phyloP scores from a whole-genome alignment of 2,888 invertebrate genomes.

The Nephrotoma appendiculata region DNA sequence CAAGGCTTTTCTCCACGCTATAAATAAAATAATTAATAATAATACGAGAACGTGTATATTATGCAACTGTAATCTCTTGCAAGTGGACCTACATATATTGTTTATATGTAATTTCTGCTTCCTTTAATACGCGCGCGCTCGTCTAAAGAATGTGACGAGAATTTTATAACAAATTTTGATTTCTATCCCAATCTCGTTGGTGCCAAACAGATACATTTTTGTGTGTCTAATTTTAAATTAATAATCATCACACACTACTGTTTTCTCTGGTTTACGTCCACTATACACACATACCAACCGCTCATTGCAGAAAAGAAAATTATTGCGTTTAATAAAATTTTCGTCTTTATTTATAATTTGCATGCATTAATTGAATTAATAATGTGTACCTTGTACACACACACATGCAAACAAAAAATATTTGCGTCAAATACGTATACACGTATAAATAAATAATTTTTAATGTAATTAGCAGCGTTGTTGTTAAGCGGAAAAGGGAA shows the following conservation, averaged over 20 bases:
- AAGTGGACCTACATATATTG: not conserved
- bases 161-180: not conserved
- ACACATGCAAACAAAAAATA: not conserved
- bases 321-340: not conserved
- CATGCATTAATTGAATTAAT: not conserved
- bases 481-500: too few species aligned
- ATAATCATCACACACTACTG: not conserved
- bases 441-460: not conserved
- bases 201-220: not conserved
- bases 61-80: not conserved
- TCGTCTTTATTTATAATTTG: not conserved
- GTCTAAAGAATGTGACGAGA: not conserved
- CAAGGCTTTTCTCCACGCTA: not conserved
- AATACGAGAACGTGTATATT: not conserved
- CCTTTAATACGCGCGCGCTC: not conserved
- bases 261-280: too few species aligned
- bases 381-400: not conserved
- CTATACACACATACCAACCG: too few species aligned
- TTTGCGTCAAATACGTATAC: not conserved
- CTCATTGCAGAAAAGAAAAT: not conserved
- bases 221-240: not conserved
- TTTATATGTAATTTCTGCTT: not conserved
- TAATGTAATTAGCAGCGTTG: not conserved
- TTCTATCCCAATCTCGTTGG: not conserved
- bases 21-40: not conserved